Evolutionary conservation across 1,140 invertebrate genomes (phyloP).

Genomic region (Trichonephila clavata): DNA sequence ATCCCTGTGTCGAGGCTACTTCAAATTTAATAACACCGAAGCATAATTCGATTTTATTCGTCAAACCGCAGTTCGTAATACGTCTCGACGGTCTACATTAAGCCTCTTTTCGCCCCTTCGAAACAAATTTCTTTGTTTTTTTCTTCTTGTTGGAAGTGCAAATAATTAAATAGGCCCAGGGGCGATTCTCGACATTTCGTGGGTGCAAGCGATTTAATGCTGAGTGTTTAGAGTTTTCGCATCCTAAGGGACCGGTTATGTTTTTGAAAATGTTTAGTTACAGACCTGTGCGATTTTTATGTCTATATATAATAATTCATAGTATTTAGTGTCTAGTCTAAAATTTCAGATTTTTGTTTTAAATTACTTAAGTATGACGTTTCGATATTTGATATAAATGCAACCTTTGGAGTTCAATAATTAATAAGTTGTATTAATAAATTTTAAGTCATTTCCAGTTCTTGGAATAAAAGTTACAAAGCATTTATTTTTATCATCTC

Average conservation of each 20-base stretch:
- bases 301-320: too few relatives aligned
- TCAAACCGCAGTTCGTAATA: conserved; percentile 73
- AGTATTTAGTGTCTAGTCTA: too few relatives aligned
- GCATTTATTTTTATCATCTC: too few relatives aligned
- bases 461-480: too few relatives aligned
- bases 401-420: too few relatives aligned
- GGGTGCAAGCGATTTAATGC: conserved; percentile 46
- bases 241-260: background rate
- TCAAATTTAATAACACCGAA: conserved; percentile 73
- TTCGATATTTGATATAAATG: too few relatives aligned
- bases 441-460: too few relatives aligned
- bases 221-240: conserved; percentile 41
- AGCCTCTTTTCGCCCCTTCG: conserved; percentile 14
- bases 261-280: background rate
- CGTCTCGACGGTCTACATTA: conserved; percentile 61
- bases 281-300: too few relatives aligned
- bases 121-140: conserved; percentile 50
- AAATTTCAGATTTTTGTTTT: too few relatives aligned
- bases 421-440: too few relatives aligned
- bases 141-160: conserved; percentile 41
- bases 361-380: too few relatives aligned
- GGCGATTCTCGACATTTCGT: conserved; percentile 47
- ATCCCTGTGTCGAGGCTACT: conserved; percentile 50
- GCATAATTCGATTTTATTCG: conserved; percentile 73
- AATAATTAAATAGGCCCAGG: conserved; percentile 75